Evolutionary conservation across 1,140 invertebrate species (phyloP), one percentile per base, ranked within the genome.

Genomic region (Gyrodactylus salaris): DNA sequence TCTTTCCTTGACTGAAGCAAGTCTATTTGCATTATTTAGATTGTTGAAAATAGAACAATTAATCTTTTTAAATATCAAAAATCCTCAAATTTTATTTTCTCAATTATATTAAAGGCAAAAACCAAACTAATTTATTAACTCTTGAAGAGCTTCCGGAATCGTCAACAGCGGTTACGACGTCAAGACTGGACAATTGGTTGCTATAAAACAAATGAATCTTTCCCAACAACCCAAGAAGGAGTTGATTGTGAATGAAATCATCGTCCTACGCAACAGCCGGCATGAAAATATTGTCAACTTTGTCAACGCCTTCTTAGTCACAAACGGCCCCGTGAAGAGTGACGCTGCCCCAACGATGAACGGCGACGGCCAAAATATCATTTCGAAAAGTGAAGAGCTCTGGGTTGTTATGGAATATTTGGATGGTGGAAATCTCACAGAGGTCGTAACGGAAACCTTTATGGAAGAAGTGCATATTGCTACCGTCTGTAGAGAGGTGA

Each of bases 401-500:
- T 84, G 83, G 83, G 83, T 84, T 25, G 81, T 84, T 16, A 84
- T 84, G 83, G 83, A 84, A 76, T 84, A 81, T 76, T 83, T 98
- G 76, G 90, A 92, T 22, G 95, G 94, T 72, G 95, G 94, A 68
- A 93, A 91, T 24, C 84, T 98, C 73, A 98, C 94, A 1, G 94
- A 99, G 83, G 93, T 99, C 70, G 95, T 99, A 23, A 98, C 93
- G n/a, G 94, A 96, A 82, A 97, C 93, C 23, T 95, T 91, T 81
- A 98, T 99, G 94, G 92, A 98, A 80, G 95, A 99, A 82, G 91
- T 91, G 22, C 94, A 98, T 81, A 99, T 98, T 76, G 93, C 94
- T 0, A 91, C 93, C 19, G 94, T 99, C 7, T 93, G 89, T 78
- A 84, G 90, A 76, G 90, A 94, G 84, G 34, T 54, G 34, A 54